These are phyloP conservation scores for Ursus arctos DNA, from an alignment of 2,113 vertebrate species.

Conservation along the genomic window DNA sequence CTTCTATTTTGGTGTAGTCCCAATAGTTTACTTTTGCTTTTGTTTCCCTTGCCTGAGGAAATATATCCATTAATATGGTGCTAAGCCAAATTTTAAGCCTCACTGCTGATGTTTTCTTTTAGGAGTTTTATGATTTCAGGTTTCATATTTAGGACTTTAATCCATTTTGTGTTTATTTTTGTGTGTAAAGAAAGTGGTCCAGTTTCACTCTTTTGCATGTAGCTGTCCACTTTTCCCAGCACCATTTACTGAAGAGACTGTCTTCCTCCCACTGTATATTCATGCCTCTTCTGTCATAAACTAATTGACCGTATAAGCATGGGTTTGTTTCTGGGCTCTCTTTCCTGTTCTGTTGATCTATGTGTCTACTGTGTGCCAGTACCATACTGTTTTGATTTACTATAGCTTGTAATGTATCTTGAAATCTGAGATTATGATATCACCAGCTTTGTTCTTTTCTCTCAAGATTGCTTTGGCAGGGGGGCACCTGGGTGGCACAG, in stretches of 20 bases:
- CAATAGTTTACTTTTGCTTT: neutral
- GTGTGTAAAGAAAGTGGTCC: neutral
- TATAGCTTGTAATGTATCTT: neutral
- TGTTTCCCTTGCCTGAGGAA: neutral
- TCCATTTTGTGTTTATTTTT: neutral
- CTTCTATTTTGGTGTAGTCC: neutral
- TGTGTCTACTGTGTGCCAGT: neutral
- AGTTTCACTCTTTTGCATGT: neutral
- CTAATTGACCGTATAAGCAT: neutral
- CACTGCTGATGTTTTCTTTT: neutral
- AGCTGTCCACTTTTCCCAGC: neutral
- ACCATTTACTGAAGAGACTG: neutral
- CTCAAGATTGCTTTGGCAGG: neutral
- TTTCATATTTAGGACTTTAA: neutral
- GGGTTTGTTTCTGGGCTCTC: neutral
- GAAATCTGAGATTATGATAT: neutral
- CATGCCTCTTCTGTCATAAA: neutral
- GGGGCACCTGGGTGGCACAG: neutral
- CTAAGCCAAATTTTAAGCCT: neutral
- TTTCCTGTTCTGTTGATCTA: neutral
- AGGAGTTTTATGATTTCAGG: neutral
- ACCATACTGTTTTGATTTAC: neutral
- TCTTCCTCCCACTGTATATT: neutral
- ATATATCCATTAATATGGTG: neutral
- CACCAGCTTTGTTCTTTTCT: neutral